Evolutionary conservation across 2,797 vertebrate genomes (phyloP).

Genomic region (Dendrocincla tyrannina): DNA sequence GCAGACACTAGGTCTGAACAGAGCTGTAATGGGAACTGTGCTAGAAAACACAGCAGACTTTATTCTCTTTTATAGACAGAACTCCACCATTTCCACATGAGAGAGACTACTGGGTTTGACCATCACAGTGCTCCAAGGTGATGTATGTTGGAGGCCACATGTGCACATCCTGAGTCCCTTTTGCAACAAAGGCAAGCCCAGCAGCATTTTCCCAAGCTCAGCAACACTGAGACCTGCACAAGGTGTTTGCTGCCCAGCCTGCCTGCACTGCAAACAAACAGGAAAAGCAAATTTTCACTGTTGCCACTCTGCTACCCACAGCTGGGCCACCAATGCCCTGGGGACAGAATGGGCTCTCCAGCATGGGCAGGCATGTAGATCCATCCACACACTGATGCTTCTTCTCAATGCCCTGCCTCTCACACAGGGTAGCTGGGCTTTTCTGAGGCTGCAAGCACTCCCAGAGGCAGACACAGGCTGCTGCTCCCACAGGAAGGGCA

Average conservation of each 20-base stretch:
- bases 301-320: background rate
- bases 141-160: rapidly evolving
- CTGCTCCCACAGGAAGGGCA: background rate
- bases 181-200: background rate
- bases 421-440: background rate
- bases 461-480: background rate
- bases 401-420: rapidly evolving
- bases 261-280: background rate
- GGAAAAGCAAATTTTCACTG: background rate
- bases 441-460: rapidly evolving
- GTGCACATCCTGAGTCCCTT: background rate
- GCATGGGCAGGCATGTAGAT: rapidly evolving
- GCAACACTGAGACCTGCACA: background rate
- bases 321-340: background rate
- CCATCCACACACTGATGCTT: background rate
- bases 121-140: background rate
- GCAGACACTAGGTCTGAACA: background rate
- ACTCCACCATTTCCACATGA: rapidly evolving
- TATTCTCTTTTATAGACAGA: background rate
- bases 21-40: background rate
- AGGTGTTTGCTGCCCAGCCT: background rate
- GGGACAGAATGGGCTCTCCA: background rate
- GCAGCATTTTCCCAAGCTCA: background rate
- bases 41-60: background rate
- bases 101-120: background rate